A percentile compares a stretch with the other conserved stretches of the same genome.
Evolutionary conservation across 2,797 vertebrate genomes (phyloP).

Genomic region (Florisuga fusca): DNA sequence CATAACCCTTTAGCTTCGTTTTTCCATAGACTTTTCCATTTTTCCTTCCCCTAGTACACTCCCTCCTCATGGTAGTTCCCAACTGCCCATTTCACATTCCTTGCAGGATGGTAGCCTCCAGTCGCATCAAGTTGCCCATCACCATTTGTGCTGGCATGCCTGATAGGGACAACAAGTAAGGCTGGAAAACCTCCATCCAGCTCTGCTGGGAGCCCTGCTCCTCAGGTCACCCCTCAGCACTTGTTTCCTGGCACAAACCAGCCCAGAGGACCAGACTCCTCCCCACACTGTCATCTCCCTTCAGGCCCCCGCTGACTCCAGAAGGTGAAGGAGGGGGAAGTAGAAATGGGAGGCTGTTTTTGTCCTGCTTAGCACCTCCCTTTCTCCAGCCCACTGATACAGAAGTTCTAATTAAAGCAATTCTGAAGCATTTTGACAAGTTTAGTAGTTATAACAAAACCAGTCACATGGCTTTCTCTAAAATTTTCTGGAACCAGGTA

Average conservation of each 20-base stretch:
- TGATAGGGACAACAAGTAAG: fast-evolving
- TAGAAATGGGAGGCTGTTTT: not conserved
- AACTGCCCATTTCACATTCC: not conserved
- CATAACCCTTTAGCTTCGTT: not conserved
- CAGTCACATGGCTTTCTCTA: not conserved
- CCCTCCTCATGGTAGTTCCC: not conserved
- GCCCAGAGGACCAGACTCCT: not conserved
- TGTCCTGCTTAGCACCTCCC: not conserved
- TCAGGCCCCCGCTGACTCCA: not conserved
- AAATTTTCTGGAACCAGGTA: not conserved
- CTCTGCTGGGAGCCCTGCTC: not conserved
- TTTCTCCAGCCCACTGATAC: not conserved
- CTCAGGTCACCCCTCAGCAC: not conserved
- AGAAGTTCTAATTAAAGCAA: not conserved
- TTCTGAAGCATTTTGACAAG: not conserved
- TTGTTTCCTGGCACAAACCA: not conserved
- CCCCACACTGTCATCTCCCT: not conserved
- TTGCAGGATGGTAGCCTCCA: not conserved
- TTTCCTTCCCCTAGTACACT: not conserved
- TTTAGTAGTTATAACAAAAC: not conserved
- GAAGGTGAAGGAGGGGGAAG: not conserved
- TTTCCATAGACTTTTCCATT: not conserved
- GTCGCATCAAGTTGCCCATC: not conserved
- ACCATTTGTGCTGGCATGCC: not conserved
- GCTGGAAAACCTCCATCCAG: not conserved